Base-by-base conservation (phyloP, 2,113 vertebrate genomes). In the Dicrurus megarhynchus region DNA sequence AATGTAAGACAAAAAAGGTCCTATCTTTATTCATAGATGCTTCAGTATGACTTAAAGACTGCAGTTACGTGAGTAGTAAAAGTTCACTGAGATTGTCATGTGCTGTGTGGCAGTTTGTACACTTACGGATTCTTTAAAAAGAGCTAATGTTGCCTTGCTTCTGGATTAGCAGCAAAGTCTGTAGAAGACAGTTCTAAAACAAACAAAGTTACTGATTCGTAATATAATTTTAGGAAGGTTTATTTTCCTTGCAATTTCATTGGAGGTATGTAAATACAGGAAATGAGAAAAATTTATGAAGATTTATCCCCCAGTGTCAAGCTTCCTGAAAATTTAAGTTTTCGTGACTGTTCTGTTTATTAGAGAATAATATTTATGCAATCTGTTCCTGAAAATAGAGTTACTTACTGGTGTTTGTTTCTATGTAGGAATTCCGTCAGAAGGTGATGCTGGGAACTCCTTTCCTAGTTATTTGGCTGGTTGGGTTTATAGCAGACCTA, bases 381-480 rank as follows among this genome's bases (percentile, higher is more conserved):
- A 32, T 47, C 27, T 82, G 53, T 90, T 91, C 46, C 77, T 95
- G 52, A 95, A 96, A 94, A 61, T 47, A 88, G 41, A 79, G 18
- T 91, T 95, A 76, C 30, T 96, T 55, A 91, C 68, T 92, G 78
- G 44, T 97, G 16, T 95, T 96, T 96, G 59, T 97, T 97, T 97
- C 86, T 94, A 4, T 94, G 26, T 96, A 99, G 99, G 99, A 99
- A 97, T 99, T 99, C 97, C 98, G 99, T 42, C 99, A 99, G 98
- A 99, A 99, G 97, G 98, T 99, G 97, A 99, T 99, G 99, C 98
- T 99, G 87, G 99, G 99, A 89, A 99, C 99, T n/a, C 99, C 99
- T n/a, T 99, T 99, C 95, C 97, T 99, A 74, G 99, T 99, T 94
- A 99, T 99, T 98, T 99, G 99, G 99, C 96, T 99, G 46, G 98